These are phyloP conservation scores for Homarus americanus DNA, from an alignment of 1,140 invertebrate species.

Conservation along the genomic window DNA sequence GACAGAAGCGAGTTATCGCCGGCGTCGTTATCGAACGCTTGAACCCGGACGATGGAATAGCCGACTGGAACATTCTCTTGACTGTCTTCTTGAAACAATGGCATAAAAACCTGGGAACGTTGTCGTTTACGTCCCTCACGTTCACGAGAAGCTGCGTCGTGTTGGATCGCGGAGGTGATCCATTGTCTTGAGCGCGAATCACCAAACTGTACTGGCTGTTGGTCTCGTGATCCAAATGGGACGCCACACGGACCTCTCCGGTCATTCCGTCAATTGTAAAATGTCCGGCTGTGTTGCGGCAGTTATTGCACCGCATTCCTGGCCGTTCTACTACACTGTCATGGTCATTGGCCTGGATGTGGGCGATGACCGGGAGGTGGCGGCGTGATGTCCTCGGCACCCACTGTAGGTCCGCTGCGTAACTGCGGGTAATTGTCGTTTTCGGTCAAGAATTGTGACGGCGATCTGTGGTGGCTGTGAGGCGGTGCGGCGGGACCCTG, in stretches of 20 bases:
- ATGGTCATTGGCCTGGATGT: conserved; percentile 91
- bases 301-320: conserved; percentile 94
- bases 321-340: conserved; percentile 95
- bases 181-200: conserved; percentile 94
- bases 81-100: conserved; percentile 93
- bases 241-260: conserved; percentile 92
- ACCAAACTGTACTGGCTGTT: conserved; percentile 91
- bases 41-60: conserved; percentile 86
- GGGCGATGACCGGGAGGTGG: conserved; percentile 90
- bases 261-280: conserved; percentile 96
- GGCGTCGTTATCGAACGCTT: conserved; percentile 95
- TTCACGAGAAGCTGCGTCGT: conserved; percentile 94
- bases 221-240: conserved; percentile 94
- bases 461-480: conserved; percentile 88
- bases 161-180: conserved; percentile 92
- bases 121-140: conserved; percentile 96
- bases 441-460: conserved; percentile 91
- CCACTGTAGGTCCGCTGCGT: conserved; percentile 91
- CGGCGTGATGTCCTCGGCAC: conserved; percentile 92
- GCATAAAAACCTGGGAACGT: conserved; percentile 93
- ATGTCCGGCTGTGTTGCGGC: conserved; percentile 94
- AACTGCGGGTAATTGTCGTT: conserved; percentile 99
- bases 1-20: conserved; percentile 90
- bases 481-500: conserved; percentile 85
- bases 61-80: conserved; percentile 93